Conservation (phyloP, 2,888 invertebrate genomes). For the Eupithecia pulchellata region DNA sequence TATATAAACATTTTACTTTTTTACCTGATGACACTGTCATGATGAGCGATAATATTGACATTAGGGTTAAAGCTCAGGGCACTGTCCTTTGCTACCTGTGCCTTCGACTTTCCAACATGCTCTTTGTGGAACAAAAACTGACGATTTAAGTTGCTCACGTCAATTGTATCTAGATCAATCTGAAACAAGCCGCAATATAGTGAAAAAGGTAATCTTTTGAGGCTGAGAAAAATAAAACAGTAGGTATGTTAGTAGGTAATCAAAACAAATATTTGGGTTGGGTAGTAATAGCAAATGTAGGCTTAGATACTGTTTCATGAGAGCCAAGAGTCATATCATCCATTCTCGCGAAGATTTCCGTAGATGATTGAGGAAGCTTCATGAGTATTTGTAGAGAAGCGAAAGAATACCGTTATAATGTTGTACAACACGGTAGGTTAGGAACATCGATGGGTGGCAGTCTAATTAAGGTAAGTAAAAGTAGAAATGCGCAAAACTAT, state of each 20-base stretch:
- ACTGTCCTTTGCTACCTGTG: slow-evolving; percentile 95
- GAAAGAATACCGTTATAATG: slow-evolving; percentile 26
- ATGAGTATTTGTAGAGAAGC: not conserved
- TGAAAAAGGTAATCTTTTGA: not conserved
- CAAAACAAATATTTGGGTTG: not conserved
- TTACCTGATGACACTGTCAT: slow-evolving; percentile 96
- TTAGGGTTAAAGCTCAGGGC: slow-evolving; percentile 95
- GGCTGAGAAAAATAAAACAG: not conserved
- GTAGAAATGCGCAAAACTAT: slow-evolving; percentile 4
- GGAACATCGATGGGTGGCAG: not conserved
- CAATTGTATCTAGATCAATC: slow-evolving; percentile 99
- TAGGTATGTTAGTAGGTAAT: not conserved
- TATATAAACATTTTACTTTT: too few species aligned
- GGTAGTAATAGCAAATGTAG: not conserved
- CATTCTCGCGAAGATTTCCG: not conserved
- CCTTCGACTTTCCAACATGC: slow-evolving; percentile 99
- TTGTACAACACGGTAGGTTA: slow-evolving; percentile 20
- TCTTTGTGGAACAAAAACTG: slow-evolving; percentile 99
- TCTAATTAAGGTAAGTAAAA: slow-evolving; percentile 6
- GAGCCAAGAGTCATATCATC: not conserved
- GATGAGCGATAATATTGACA: slow-evolving; percentile 94
- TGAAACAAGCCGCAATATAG: slow-evolving; percentile 76
- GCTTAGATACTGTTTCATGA: not conserved
- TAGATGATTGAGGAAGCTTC: not conserved
- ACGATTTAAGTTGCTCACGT: slow-evolving; percentile 99